Percentiles rank a stretch among this genome's conserved stretches.
Conservation (phyloP, 2,113 vertebrate species). For the Dendropsophus ebraccatus region DNA sequence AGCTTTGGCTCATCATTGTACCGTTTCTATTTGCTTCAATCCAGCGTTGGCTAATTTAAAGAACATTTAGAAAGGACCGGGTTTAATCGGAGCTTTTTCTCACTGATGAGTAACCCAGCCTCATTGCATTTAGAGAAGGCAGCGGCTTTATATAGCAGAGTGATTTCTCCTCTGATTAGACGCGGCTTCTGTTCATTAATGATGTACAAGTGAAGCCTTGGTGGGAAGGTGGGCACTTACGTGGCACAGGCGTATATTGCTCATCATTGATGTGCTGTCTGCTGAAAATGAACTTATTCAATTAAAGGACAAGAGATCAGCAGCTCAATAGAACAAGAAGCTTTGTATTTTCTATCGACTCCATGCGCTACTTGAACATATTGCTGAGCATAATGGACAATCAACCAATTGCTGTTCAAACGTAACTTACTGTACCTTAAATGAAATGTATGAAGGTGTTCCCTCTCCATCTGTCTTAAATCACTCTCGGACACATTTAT, state of each 20-base stretch:
- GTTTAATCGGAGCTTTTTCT: slow-evolving; percentile 20
- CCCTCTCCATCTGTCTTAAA: background rate
- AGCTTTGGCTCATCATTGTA: slow-evolving; percentile 39
- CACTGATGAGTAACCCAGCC: background rate
- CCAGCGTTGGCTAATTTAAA: slow-evolving; percentile 32
- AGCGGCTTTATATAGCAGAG: background rate
- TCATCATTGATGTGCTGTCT: slow-evolving; percentile 6
- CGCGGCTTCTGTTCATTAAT: background rate
- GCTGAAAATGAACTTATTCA: background rate
- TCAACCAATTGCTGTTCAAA: background rate
- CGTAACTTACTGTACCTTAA: background rate
- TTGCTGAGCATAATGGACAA: background rate
- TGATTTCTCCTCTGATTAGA: slow-evolving; percentile 25
- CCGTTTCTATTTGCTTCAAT: slow-evolving; percentile 20
- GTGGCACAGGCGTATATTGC: background rate
- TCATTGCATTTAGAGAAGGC: background rate
- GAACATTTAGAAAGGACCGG: slow-evolving; percentile 6
- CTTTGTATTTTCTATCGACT: background rate
- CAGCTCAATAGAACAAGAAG: background rate
- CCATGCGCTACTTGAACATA: background rate
- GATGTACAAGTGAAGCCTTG: background rate
- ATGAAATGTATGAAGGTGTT: background rate
- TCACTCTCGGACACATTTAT: background rate
- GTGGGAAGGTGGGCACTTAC: slow-evolving; percentile 3
- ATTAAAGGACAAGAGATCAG: background rate